A percentile compares a stretch with the other conserved stretches of the same genome.
Evolutionary conservation across 2,888 invertebrate genomes (phyloP).

Genomic region (Nomada goodeniana): DNA sequence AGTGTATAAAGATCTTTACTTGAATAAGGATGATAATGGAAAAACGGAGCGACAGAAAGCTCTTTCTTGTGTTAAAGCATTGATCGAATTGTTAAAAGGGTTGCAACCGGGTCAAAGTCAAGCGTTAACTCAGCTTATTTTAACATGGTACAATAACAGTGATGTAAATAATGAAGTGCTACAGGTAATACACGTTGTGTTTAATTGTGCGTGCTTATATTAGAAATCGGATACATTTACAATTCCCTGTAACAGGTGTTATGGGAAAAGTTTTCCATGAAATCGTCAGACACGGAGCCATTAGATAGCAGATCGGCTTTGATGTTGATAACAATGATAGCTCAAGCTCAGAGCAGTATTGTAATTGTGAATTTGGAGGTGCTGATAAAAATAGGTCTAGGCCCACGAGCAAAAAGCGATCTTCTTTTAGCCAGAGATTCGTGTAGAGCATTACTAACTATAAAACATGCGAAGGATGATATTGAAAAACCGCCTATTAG

Average conservation of each 20-base stretch:
- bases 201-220: background rate
- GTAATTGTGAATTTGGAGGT: slow-evolving; percentile 89
- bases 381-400: slow-evolving; percentile 90
- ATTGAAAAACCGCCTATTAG: slow-evolving; percentile 80
- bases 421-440: slow-evolving; percentile 86
- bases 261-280: slow-evolving; percentile 93
- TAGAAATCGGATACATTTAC: background rate
- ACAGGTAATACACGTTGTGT: slow-evolving; percentile 69
- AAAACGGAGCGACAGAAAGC: slow-evolving; percentile 75
- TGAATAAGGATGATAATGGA: slow-evolving; percentile 65
- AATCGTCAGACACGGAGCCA: slow-evolving; percentile 88
- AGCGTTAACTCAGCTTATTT: slow-evolving; percentile 76
- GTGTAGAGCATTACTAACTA: slow-evolving; percentile 86
- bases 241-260: slow-evolving; percentile 87
- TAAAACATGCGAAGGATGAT: slow-evolving; percentile 82
- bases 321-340: slow-evolving; percentile 91
- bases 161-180: slow-evolving; percentile 76
- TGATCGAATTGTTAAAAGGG: slow-evolving; percentile 76
- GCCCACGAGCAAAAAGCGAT: slow-evolving; percentile 85
- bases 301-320: slow-evolving; percentile 91
- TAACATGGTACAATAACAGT: slow-evolving; percentile 74
- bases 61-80: slow-evolving; percentile 70
- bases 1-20: slow-evolving; percentile 79
- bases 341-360: slow-evolving; percentile 87
- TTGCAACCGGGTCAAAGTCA: slow-evolving; percentile 79